These are phyloP conservation scores for Potorous gilbertii DNA, from an alignment of 2,797 vertebrate genomes.

Conservation along the genomic window DNA sequence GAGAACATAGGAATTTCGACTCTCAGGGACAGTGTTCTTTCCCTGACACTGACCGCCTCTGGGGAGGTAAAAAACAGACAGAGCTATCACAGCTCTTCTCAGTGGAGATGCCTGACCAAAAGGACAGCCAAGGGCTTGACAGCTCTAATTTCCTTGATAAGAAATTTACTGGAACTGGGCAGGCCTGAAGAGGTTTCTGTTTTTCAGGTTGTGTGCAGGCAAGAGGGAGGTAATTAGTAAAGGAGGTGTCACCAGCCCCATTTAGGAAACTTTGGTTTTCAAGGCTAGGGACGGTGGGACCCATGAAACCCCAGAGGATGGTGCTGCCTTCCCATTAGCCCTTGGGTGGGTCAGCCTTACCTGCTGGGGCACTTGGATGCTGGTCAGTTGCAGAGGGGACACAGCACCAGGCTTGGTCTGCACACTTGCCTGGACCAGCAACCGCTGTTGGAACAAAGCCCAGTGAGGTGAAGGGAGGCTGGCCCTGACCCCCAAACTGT, in stretches of 20 bases:
- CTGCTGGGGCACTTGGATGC: slow-evolving; percentile 82
- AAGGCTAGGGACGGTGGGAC: neutral
- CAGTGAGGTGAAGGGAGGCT: neutral
- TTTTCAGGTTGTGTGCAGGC: neutral
- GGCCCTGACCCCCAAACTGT: neutral
- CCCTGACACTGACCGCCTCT: neutral
- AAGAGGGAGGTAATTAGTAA: neutral
- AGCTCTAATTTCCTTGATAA: neutral
- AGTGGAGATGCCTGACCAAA: neutral
- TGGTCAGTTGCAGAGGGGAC: slow-evolving; percentile 84
- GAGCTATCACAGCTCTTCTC: neutral
- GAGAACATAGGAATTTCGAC: neutral
- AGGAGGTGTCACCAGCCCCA: neutral
- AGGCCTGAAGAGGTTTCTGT: neutral
- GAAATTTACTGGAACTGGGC: neutral
- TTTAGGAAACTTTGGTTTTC: neutral
- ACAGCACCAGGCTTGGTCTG: slow-evolving; percentile 82
- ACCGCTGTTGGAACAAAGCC: slow-evolving; percentile 74
- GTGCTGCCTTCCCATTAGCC: neutral
- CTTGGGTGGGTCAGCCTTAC: slow-evolving; percentile 66
- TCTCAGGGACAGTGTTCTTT: neutral
- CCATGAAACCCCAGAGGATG: neutral
- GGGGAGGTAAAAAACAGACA: neutral
- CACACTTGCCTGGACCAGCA: slow-evolving; percentile 83
- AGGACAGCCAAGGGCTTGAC: neutral